Percentiles rank a stretch among this genome's conserved stretches.
phyloP scores from a whole-genome alignment of 2,888 invertebrate species.

The Philonicus albiceps region DNA sequence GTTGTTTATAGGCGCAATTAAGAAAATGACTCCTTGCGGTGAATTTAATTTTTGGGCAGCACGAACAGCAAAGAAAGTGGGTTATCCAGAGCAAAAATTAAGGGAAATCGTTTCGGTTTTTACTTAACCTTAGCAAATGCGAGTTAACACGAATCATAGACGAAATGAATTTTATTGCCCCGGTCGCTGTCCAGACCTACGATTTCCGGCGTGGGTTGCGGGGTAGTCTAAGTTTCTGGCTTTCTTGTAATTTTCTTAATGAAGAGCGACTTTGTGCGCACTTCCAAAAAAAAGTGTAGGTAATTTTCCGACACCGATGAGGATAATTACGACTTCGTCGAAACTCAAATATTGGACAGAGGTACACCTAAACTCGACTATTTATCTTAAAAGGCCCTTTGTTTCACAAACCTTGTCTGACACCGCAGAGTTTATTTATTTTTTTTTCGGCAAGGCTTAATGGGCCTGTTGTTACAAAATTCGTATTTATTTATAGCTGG shows the following conservation, averaged over 20 bases:
- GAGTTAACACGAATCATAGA: background rate
- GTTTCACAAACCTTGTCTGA: background rate
- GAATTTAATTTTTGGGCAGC: background rate
- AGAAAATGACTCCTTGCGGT: background rate
- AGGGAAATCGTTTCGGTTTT: background rate
- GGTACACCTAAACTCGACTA: too few species aligned
- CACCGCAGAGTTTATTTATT: background rate
- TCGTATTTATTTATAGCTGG: too few species aligned
- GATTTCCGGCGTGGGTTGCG: background rate
- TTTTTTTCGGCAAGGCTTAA: background rate
- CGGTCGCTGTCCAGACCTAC: background rate
- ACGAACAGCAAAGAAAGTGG: background rate
- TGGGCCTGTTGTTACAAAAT: too few species aligned
- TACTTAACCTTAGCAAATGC: background rate
- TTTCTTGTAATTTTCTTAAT: background rate
- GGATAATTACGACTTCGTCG: background rate
- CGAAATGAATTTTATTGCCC: background rate
- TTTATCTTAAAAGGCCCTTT: background rate
- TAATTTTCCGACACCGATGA: background rate
- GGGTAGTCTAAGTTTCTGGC: background rate
- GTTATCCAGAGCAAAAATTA: background rate
- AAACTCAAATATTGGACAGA: background rate
- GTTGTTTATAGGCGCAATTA: background rate
- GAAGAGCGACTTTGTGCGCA: background rate
- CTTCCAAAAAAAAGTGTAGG: background rate